A percentile compares a stretch with the other conserved stretches of the same genome.
Evolutionary conservation across 2,888 invertebrate genomes (phyloP).

Genomic region (Ceraclea dissimilis): DNA sequence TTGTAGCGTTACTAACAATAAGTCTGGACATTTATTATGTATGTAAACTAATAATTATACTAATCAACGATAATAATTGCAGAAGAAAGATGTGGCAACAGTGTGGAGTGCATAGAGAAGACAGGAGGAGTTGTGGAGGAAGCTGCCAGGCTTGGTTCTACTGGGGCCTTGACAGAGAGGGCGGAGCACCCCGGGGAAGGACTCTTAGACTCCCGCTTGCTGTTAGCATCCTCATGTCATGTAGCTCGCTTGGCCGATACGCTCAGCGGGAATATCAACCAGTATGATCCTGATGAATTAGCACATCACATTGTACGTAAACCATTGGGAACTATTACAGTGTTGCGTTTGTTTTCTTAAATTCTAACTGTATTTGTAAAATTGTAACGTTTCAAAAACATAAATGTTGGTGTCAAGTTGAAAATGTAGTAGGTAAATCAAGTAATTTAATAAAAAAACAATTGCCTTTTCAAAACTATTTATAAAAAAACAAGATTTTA

Average conservation of each 20-base stretch:
- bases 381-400: too few relatives aligned
- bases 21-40: background rate
- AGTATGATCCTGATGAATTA: slow-evolving; percentile 44
- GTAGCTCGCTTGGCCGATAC: slow-evolving; percentile 36
- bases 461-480: too few relatives aligned
- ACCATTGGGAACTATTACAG: too few relatives aligned
- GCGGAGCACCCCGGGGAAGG: slow-evolving; percentile 38
- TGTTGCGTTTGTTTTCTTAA: too few relatives aligned
- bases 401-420: too few relatives aligned
- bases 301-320: slow-evolving; percentile 42
- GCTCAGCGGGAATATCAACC: slow-evolving; percentile 39
- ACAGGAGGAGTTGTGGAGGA: slow-evolving; percentile 34
- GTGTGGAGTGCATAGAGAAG: slow-evolving; percentile 33
- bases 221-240: slow-evolving; percentile 37
- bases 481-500: too few relatives aligned
- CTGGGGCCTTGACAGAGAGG: slow-evolving; percentile 35
- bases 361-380: too few relatives aligned
- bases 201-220: slow-evolving; percentile 37
- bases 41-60: background rate
- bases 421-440: too few relatives aligned
- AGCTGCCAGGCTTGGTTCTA: slow-evolving; percentile 32
- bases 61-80: background rate
- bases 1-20: background rate
- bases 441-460: too few relatives aligned
- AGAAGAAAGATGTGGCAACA: slow-evolving; percentile 5